These are phyloP conservation scores for Thera britannica DNA, from an alignment of 2,888 invertebrate species.

Conservation along the genomic window DNA sequence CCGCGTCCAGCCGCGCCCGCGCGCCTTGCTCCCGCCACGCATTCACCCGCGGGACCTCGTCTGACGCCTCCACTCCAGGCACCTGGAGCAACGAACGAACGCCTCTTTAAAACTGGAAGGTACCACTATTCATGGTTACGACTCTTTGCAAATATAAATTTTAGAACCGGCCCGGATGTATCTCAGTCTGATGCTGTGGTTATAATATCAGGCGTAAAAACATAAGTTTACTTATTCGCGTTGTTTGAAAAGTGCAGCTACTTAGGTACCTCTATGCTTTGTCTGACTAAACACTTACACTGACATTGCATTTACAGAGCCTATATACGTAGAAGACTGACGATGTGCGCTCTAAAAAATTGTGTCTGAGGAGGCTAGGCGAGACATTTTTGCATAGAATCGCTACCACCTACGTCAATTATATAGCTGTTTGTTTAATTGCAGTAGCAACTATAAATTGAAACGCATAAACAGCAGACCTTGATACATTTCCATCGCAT, in stretches of 20 bases:
- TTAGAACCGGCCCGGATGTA: no score
- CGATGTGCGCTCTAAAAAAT: no score
- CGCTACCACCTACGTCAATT: not conserved
- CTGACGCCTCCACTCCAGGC: constrained; percentile 67
- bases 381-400: no score
- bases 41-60: constrained; percentile 44
- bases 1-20: constrained; percentile 66
- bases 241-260: not conserved
- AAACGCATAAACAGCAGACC: constrained; percentile 8
- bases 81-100: constrained; percentile 57
- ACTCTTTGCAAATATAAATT: no score
- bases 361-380: no score
- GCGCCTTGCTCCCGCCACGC: constrained; percentile 48
- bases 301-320: no score
- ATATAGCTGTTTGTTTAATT: not conserved
- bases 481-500: constrained; percentile 22
- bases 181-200: no score
- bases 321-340: no score
- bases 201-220: no score
- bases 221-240: no score
- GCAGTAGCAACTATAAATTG: constrained; percentile 5
- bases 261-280: not conserved
- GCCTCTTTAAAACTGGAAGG: not conserved
- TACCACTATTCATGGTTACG: no score
- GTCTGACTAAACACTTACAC: not conserved